These are phyloP conservation scores for Amphiduros pacificus DNA, from an alignment of 2,888 invertebrate genomes.

Conservation along the genomic window DNA sequence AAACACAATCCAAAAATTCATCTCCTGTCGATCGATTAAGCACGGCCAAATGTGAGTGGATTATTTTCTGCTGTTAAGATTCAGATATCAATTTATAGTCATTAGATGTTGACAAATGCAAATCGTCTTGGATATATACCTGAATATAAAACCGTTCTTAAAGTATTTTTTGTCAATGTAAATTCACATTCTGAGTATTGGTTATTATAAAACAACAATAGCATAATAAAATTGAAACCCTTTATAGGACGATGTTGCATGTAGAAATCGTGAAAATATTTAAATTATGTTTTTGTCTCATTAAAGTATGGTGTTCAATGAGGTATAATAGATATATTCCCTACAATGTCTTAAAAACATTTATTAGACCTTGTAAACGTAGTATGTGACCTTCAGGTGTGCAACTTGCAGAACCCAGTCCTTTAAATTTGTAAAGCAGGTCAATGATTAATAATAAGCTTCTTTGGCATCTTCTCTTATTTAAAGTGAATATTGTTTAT, in stretches of 20 bases:
- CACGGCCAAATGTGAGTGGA: slow-evolving; percentile 25
- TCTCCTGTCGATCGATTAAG: slow-evolving; percentile 21
- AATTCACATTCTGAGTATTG: background rate
- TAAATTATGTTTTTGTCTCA: background rate
- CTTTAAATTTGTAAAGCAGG: no score
- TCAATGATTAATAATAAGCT: no score
- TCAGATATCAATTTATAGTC: background rate
- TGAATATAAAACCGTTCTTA: background rate
- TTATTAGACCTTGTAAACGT: background rate
- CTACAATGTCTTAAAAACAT: background rate
- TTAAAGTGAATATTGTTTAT: background rate
- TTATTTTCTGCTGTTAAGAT: no score
- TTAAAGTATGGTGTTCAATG: background rate
- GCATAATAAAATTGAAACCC: no score
- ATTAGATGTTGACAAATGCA: background rate
- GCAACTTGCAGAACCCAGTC: no score
- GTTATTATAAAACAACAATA: no score
- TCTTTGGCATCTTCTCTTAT: background rate
- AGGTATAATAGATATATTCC: background rate
- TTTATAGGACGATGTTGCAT: no score
- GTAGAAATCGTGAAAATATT: no score
- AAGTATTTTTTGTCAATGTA: background rate
- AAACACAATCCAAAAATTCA: slow-evolving; percentile 61
- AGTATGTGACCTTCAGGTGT: background rate
- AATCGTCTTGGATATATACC: background rate